Evolutionary conservation across 2,113 vertebrate species (phyloP).

Genomic region (Canis aureus): DNA sequence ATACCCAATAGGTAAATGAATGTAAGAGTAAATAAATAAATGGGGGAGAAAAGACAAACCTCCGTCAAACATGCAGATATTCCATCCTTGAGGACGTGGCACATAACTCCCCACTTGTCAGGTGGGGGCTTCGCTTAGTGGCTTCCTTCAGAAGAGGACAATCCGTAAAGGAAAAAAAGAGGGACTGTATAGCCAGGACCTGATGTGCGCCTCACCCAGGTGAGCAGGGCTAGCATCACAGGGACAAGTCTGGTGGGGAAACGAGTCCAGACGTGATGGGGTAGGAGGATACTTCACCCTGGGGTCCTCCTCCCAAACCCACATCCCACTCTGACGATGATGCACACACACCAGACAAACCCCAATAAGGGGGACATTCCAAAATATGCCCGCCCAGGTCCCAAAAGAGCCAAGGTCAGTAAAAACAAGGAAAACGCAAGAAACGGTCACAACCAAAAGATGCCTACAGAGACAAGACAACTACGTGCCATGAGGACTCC

Average conservation of each 20-base stretch:
- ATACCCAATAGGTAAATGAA: not conserved
- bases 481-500: not conserved
- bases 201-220: rapidly evolving
- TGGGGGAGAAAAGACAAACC: not conserved
- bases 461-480: not conserved
- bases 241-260: rapidly evolving
- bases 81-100: not conserved
- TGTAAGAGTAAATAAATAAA: too few species aligned
- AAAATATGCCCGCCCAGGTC: not conserved
- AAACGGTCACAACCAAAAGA: not conserved
- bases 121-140: not conserved
- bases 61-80: rapidly evolving
- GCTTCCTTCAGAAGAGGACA: too few species aligned
- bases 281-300: rapidly evolving
- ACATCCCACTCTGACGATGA: rapidly evolving
- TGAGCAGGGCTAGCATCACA: rapidly evolving
- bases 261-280: rapidly evolving
- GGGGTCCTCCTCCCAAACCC: not conserved
- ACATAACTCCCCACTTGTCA: rapidly evolving
- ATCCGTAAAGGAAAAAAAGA: not conserved
- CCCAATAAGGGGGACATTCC: not conserved
- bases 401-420: not conserved
- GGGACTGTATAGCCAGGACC: rapidly evolving
- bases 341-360: not conserved
- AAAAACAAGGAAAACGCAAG: not conserved